Evolutionary conservation across 2,888 invertebrate species (phyloP), one percentile per base, ranked within the genome.

Genomic region (Gari tellinella): DNA sequence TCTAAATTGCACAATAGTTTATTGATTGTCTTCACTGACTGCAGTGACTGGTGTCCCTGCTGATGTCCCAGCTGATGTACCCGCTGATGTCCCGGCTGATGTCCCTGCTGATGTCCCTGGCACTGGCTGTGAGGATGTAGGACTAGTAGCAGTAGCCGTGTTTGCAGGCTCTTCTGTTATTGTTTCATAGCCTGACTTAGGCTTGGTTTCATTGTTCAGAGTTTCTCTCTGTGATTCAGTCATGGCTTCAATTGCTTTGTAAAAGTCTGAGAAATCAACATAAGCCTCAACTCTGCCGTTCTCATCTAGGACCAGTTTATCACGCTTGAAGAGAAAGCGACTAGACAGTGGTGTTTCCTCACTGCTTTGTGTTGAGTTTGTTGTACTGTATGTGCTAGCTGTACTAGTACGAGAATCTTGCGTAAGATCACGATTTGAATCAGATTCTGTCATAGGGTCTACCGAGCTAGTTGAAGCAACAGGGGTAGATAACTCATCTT

Each of bases 191-290:
- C 77, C 83, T 45, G 90, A 87, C 64, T 86, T 85, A 1, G 89
- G 90, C 63, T 88, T 86, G 40, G 86, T 83, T 56, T 90, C 89
- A 55, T 81, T 83, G 62, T 85, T 76, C 17, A 91, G 75, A 15
- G 79, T 79, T 41, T 89, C 86, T 68, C 82, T 77, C 63, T 90
- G 87, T 7, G 84, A 85, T 19, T 90, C 90, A 21, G 86, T 86
- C 80, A 91, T 79, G 57, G 86, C 85, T 41, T 84, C 86, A 19
- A 91, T 82, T 17, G 88, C 88, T 49, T 82, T 72, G 75, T 88
- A 88, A 83, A 90, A 97, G 86, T 95, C 95, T 0, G 95, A 93
- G 91, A 97, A 97, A 91, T 96, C 95, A 0, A 97, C 96, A 89
- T 97, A 97, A 0, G 96, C 94, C 61, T 94, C 94, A 2, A 97